Conservation (phyloP, 2,797 vertebrate genomes). For the Danio kyathit region DNA sequence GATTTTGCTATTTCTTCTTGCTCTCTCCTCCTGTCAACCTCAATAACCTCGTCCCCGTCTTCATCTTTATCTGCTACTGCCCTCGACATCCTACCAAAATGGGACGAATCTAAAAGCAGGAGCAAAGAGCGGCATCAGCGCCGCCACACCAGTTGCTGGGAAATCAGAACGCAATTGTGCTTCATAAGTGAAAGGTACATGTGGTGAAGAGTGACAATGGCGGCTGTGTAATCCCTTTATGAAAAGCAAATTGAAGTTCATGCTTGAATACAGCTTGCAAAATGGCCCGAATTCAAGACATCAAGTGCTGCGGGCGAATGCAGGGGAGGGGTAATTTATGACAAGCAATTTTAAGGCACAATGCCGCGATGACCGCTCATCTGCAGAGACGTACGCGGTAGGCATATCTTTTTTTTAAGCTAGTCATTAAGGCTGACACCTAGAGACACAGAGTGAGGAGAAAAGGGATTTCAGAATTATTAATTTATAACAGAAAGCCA, state of each 20-base stretch:
- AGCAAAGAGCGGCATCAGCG: constrained; percentile 28
- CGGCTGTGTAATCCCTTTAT: constrained; percentile 70
- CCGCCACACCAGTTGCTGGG: constrained; percentile 31
- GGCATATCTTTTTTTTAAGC: constrained; percentile 58
- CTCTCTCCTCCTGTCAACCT: constrained; percentile 7
- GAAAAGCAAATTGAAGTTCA: constrained; percentile 71
- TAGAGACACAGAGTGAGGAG: constrained; percentile 43
- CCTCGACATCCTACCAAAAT: constrained; percentile 1
- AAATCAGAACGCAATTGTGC: constrained; percentile 58
- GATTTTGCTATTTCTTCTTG: constrained; percentile 1
- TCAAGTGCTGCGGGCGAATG: constrained; percentile 61
- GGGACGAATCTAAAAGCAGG: constrained; percentile 22
- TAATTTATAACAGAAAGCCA: constrained; percentile 60
- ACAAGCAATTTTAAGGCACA: constrained; percentile 61
- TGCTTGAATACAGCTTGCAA: constrained; percentile 67
- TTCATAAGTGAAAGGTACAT: constrained; percentile 61
- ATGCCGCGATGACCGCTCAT: constrained; percentile 62
- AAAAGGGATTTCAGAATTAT: constrained; percentile 56
- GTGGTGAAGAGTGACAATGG: constrained; percentile 53
- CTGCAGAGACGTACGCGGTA: constrained; percentile 42
- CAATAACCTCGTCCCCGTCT: constrained; percentile 18
- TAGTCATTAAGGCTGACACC: constrained; percentile 64
- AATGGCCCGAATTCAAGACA: constrained; percentile 70
- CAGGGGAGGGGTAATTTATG: constrained; percentile 50
- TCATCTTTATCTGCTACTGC: constrained; percentile 26